A percentile compares a stretch with the other conserved stretches of the same genome.
Conservation (phyloP, 2,888 invertebrate species). For the Harpalus rubripes region DNA sequence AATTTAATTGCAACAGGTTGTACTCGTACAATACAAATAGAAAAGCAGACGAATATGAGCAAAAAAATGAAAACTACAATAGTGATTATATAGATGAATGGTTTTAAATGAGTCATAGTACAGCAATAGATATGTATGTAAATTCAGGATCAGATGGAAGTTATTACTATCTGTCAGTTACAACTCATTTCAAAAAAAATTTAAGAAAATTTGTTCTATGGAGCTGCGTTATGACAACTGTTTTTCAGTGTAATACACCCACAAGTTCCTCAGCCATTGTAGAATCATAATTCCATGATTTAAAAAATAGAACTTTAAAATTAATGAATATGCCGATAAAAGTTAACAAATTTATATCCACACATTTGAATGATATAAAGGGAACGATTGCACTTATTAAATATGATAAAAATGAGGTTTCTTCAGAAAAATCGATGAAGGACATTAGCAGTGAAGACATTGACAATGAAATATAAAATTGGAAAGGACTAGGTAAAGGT, state of each 20-base stretch:
- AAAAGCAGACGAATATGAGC: neutral
- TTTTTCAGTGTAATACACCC: neutral
- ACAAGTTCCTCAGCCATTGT: neutral
- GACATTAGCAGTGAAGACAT: too few species aligned
- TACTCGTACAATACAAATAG: neutral
- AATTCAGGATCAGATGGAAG: neutral
- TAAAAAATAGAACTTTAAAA: conserved; percentile 12
- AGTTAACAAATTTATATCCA: neutral
- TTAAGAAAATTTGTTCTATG: neutral
- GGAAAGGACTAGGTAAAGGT: too few species aligned
- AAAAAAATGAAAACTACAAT: neutral
- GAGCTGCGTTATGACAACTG: neutral
- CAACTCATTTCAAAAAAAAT: neutral
- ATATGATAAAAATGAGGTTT: too few species aligned
- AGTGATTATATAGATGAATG: neutral
- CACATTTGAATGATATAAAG: neutral
- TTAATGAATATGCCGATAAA: conserved; percentile 1
- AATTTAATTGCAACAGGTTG: neutral
- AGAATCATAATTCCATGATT: neutral
- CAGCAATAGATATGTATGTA: neutral
- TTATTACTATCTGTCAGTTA: neutral
- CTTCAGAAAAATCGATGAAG: too few species aligned
- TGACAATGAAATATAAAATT: too few species aligned
- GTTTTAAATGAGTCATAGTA: neutral
- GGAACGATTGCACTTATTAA: neutral